phyloP scores from a whole-genome alignment of 1,140 invertebrate genomes.

The Dinothrombium tinctorium region DNA sequence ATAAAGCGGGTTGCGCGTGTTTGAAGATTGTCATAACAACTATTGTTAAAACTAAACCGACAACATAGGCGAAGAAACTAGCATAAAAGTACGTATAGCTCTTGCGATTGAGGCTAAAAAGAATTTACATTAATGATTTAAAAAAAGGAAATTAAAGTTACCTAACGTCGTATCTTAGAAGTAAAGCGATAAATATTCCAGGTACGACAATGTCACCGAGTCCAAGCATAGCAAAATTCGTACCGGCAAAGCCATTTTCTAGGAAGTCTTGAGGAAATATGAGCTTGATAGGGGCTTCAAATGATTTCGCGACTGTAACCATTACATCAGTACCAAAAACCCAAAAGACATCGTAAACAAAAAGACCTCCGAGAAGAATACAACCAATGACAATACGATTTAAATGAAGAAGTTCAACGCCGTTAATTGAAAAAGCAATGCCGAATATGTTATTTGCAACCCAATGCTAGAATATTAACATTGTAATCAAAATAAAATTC shows the following conservation, averaged over 20 bases:
- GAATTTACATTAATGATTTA: conserved; percentile 12
- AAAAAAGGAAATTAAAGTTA: conserved; percentile 17
- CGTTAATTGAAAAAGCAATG: conserved; percentile 91
- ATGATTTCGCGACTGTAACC: conserved; percentile 98
- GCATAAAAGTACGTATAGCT: conserved; percentile 75
- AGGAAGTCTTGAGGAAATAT: conserved; percentile 95
- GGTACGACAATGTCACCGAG: conserved; percentile 97
- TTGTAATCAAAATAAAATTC: too few species aligned
- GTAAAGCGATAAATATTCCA: conserved; percentile 92
- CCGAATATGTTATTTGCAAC: conserved; percentile 97
- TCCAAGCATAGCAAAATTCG: conserved; percentile 95
- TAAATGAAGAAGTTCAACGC: conserved; percentile 82
- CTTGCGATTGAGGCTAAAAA: conserved; percentile 52
- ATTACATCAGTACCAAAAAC: conserved; percentile 97
- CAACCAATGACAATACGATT: conserved; percentile 90
- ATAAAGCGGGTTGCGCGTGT: conserved; percentile 87
- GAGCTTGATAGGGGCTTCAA: conserved; percentile 97
- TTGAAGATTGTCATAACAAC: conserved; percentile 96
- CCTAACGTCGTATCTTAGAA: conserved; percentile 78
- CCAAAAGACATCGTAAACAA: conserved; percentile 99
- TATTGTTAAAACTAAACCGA: conserved; percentile 78
- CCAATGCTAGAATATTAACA: conserved; percentile 77
- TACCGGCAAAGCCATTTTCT: conserved; percentile 65
- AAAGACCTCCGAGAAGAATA: conserved; percentile 79
- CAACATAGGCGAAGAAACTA: conserved; percentile 78